phyloP scores from a whole-genome alignment of 2,113 vertebrate species.

The Aleadryas rufinucha region DNA sequence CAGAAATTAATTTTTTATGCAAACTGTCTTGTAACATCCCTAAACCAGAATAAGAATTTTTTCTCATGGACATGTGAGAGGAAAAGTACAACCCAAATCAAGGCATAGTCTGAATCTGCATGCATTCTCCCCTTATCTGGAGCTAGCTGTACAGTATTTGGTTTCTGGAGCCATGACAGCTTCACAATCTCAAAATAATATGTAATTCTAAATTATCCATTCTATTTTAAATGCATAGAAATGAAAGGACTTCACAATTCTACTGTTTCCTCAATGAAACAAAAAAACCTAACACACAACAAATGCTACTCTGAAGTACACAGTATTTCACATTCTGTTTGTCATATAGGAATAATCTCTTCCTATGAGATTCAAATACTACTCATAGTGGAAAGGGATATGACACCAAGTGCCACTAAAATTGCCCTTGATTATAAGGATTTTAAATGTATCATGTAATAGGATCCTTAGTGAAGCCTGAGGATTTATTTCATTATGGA shows the following conservation, averaged over 20 bases:
- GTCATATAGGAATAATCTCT: not conserved
- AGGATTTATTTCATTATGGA: not conserved
- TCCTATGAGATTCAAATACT: not conserved
- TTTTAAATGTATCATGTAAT: not conserved
- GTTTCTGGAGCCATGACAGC: not conserved
- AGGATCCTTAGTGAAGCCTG: not conserved
- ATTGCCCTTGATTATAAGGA: not conserved
- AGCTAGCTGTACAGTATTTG: not conserved
- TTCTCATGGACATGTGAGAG: not conserved
- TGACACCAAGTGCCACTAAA: not conserved
- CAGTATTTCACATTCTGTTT: not conserved
- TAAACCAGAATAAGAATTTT: not conserved
- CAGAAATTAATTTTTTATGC: not conserved
- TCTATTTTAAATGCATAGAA: not conserved
- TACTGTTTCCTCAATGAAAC: not conserved
- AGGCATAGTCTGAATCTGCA: not conserved
- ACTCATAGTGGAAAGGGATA: not conserved
- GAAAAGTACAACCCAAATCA: not conserved
- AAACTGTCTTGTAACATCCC: not conserved
- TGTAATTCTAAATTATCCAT: not conserved
- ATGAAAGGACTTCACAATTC: not conserved
- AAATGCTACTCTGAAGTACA: not conserved
- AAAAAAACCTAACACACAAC: not conserved
- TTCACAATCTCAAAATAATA: not conserved
- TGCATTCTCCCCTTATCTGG: not conserved